Percentiles rank a stretch among this genome's conserved stretches.
Conservation (phyloP, 2,888 invertebrate species). For the Pollenia amentaria region DNA sequence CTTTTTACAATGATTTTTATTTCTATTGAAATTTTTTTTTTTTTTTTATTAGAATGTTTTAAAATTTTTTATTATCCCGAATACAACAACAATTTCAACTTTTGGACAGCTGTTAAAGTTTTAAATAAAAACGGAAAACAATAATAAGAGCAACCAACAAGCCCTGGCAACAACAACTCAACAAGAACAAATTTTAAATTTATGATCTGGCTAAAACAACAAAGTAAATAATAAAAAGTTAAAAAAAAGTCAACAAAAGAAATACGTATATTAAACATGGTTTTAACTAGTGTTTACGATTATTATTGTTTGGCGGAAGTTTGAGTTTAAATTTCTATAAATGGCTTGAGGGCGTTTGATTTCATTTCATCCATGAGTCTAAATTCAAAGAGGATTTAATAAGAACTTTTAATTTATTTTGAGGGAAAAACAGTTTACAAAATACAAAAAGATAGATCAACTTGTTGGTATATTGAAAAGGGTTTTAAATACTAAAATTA, state of each 20-base stretch:
- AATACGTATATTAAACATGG: constrained; percentile 23
- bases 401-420: constrained; percentile 64
- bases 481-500: constrained; percentile 14
- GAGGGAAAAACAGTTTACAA: not conserved
- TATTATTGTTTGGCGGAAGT: constrained; percentile 48
- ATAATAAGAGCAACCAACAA: constrained; percentile 21
- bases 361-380: constrained; percentile 2
- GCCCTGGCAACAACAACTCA: not conserved
- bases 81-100: constrained; percentile 3
- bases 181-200: constrained; percentile 23
- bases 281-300: constrained; percentile 51
- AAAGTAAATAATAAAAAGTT: not conserved
- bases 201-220: constrained; percentile 29
- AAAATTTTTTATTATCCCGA: constrained; percentile 10
- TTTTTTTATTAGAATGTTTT: constrained; percentile 37
- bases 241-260: not conserved
- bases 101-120: constrained; percentile 51
- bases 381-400: constrained; percentile 27
- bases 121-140: constrained; percentile 29
- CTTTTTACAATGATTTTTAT: not conserved
- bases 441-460: not conserved
- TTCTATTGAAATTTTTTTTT: not conserved
- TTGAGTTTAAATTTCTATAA: constrained; percentile 19
- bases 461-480: constrained; percentile 6
- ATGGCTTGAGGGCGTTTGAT: constrained; percentile 29